Evolutionary conservation across 2,888 invertebrate species (phyloP).

Genomic region (Matsumyia berberina): DNA sequence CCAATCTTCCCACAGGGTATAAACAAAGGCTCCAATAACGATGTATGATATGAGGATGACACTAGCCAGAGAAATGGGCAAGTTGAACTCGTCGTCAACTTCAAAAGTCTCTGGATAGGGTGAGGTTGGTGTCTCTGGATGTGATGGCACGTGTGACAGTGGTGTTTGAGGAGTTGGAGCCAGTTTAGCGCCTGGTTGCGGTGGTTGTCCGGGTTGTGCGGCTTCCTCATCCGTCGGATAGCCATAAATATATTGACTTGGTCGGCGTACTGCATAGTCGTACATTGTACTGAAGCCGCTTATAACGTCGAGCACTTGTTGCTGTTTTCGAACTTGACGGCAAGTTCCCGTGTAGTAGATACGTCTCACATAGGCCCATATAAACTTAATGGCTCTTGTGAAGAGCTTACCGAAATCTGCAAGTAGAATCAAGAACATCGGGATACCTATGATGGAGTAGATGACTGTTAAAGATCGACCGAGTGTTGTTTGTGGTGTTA

Average conservation of each 20-base stretch:
- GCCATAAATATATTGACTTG: constrained; percentile 87
- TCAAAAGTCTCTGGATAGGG: constrained; percentile 91
- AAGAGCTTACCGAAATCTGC: constrained; percentile 98
- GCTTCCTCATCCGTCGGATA: constrained; percentile 83
- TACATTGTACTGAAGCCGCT: constrained; percentile 93
- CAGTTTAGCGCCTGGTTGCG: neutral
- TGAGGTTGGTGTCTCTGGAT: constrained; percentile 88
- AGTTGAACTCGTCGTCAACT: constrained; percentile 96
- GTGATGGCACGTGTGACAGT: constrained; percentile 81
- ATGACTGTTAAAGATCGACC: constrained; percentile 95
- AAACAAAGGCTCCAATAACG: constrained; percentile 92
- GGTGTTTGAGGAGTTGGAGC: constrained; percentile 79
- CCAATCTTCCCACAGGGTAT: constrained; percentile 92
- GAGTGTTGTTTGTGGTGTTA: constrained; percentile 94
- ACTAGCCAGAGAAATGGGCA: constrained; percentile 96
- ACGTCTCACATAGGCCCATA: constrained; percentile 94
- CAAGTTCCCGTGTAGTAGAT: constrained; percentile 95
- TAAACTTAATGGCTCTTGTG: constrained; percentile 94
- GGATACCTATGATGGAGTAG: constrained; percentile 98
- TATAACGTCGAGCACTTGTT: constrained; percentile 92
- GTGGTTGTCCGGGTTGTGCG: constrained; percentile 77
- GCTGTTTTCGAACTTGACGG: constrained; percentile 90
- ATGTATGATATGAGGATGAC: constrained; percentile 93
- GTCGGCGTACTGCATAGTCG: constrained; percentile 90
- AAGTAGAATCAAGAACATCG: constrained; percentile 95